A percentile compares a stretch with the other conserved stretches of the same genome.
phyloP scores from a whole-genome alignment of 2,797 vertebrate genomes.

The Chiloscyllium punctatum region DNA sequence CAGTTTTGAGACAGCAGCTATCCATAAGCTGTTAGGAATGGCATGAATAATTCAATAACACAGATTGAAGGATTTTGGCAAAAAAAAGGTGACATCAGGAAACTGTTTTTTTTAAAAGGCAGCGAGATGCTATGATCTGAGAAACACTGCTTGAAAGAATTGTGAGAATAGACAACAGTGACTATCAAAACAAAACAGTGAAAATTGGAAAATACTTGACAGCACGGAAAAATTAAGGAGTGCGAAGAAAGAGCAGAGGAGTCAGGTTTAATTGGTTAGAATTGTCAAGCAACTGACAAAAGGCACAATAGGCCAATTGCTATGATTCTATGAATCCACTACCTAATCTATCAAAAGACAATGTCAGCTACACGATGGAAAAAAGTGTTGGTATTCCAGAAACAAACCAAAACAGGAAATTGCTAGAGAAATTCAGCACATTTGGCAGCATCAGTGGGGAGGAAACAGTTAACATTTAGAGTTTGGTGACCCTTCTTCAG shows the following conservation, averaged over 20 bases:
- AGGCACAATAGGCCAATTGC: too few species aligned
- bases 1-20: not conserved
- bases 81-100: too few species aligned
- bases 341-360: not conserved
- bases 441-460: too few species aligned
- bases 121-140: too few species aligned
- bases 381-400: not conserved
- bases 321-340: not conserved
- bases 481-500: too few species aligned
- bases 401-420: not conserved
- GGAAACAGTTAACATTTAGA: too few species aligned
- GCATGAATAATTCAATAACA: not conserved
- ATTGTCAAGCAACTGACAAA: not conserved
- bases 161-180: too few species aligned
- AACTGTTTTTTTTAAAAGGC: too few species aligned
- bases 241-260: not conserved
- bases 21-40: not conserved
- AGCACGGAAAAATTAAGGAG: not conserved
- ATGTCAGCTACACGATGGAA: not conserved
- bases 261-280: not conserved
- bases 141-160: too few species aligned
- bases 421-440: too few species aligned
- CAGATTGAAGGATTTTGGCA: not conserved
- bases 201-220: not conserved
- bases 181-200: too few species aligned